A percentile compares a stretch with the other conserved stretches of the same genome.
These are phyloP conservation scores for Lemur catta DNA, from an alignment of 2,797 vertebrate species.

Conservation along the genomic window DNA sequence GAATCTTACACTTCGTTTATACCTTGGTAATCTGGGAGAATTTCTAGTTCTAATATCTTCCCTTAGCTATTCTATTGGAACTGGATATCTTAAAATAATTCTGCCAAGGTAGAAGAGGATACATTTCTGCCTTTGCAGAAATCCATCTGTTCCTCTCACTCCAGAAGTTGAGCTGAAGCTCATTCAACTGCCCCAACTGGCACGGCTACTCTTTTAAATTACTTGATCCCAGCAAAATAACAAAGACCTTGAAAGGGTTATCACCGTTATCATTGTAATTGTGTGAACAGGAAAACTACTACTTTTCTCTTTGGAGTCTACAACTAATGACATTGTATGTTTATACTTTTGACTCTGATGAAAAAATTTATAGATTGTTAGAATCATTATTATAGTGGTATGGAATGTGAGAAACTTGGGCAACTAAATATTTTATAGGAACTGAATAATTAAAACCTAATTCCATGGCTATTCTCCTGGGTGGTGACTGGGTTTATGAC, in stretches of 20 bases:
- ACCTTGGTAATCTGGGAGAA: neutral
- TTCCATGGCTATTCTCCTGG: slow-evolving; percentile 36
- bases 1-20: neutral
- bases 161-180: neutral
- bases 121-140: neutral
- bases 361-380: slow-evolving; percentile 18
- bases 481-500: slow-evolving; percentile 33
- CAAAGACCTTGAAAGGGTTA: neutral
- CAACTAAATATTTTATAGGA: slow-evolving; percentile 57
- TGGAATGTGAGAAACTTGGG: slow-evolving; percentile 12
- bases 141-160: neutral
- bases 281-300: neutral
- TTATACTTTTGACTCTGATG: neutral
- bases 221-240: neutral
- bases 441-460: slow-evolving; percentile 61
- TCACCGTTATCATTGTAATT: neutral
- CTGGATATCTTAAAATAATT: neutral
- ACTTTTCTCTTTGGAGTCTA: neutral
- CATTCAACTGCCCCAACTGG: neutral
- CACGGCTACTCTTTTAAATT: neutral
- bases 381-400: neutral
- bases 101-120: neutral
- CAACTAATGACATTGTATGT: neutral
- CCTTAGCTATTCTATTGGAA: neutral
- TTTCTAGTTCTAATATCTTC: neutral